A percentile compares a stretch with the other conserved stretches of the same genome.
These are phyloP conservation scores for Mirza zaza DNA, from an alignment of 2,113 vertebrate genomes.

Conservation along the genomic window DNA sequence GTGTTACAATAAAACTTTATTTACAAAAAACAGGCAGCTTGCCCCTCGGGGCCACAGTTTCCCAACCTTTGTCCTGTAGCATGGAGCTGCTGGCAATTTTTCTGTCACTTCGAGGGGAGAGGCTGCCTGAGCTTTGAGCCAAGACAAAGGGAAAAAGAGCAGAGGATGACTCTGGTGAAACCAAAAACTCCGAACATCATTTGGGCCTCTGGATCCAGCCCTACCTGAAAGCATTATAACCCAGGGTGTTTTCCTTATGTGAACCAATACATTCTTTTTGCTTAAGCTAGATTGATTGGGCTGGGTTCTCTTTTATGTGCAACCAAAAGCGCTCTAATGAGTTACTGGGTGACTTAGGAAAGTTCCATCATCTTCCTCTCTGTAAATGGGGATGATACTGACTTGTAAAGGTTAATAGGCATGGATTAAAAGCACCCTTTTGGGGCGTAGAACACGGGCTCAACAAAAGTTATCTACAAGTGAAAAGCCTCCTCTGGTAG, in stretches of 20 bases:
- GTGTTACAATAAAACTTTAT: slow-evolving; percentile 14
- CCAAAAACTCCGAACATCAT: neutral
- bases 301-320: neutral
- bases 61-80: neutral
- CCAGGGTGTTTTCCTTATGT: neutral
- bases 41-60: neutral
- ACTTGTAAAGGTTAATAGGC: neutral
- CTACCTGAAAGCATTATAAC: neutral
- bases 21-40: slow-evolving; percentile 6
- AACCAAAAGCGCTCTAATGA: neutral
- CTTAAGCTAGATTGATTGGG: neutral
- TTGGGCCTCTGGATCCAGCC: neutral
- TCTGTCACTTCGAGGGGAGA: neutral
- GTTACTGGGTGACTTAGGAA: neutral
- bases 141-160: neutral
- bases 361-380: neutral
- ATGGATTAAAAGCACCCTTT: neutral
- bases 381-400: neutral
- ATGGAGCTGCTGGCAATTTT: neutral
- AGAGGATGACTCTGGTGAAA: neutral
- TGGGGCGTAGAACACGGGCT: neutral
- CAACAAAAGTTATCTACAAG: neutral
- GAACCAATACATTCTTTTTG: neutral
- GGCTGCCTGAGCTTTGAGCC: neutral
- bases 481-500: neutral